A percentile compares a stretch with the other conserved stretches of the same genome.
Conservation (phyloP, 2,113 vertebrate genomes). For the Mohoua ochrocephala region DNA sequence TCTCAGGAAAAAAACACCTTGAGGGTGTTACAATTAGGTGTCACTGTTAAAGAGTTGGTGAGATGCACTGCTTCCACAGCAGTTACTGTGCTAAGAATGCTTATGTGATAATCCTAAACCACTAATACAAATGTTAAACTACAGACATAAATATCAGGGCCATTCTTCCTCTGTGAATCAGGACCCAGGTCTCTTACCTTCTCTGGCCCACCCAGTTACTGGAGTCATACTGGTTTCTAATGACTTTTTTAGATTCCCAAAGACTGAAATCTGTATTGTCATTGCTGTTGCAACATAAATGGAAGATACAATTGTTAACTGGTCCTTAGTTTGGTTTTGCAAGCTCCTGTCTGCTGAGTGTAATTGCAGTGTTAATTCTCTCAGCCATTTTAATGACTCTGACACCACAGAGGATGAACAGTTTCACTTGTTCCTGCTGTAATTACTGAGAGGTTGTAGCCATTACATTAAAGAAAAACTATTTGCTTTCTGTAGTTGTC, state of each 20-base stretch:
- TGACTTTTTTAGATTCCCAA: neutral
- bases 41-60: neutral
- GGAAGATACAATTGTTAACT: neutral
- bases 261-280: neutral
- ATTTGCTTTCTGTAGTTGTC: neutral
- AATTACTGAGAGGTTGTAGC: neutral
- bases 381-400: neutral
- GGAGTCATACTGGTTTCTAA: neutral
- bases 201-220: neutral
- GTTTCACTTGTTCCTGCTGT: neutral
- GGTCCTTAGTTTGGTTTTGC: neutral
- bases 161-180: neutral
- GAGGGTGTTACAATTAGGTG: neutral
- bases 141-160: fast-evolving
- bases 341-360: neutral
- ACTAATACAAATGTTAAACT: neutral
- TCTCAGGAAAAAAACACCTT: neutral
- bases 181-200: neutral
- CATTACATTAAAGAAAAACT: neutral
- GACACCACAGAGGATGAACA: neutral
- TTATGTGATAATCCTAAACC: neutral
- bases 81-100: neutral
- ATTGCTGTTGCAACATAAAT: neutral
- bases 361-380: neutral
- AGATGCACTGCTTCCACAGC: neutral